phyloP scores from a whole-genome alignment of 2,113 vertebrate species.

The Fulmarus glacialis region DNA sequence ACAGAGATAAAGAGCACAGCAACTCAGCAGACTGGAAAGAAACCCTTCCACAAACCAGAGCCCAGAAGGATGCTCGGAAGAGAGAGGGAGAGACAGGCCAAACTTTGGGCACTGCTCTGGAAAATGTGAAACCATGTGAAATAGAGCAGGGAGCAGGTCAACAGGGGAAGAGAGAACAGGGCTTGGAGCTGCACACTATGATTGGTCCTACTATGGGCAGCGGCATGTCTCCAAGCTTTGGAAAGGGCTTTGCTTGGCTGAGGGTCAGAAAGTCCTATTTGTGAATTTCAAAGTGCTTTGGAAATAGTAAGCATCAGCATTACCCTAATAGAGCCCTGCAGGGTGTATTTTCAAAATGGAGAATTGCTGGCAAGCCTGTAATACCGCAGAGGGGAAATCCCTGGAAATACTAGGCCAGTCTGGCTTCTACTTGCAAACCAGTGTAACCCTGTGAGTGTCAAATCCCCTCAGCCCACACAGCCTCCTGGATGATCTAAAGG shows the following conservation, averaged over 20 bases:
- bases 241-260: not conserved
- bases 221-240: not conserved
- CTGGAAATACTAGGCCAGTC: not conserved
- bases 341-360: not conserved
- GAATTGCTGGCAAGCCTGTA: conserved; percentile 14
- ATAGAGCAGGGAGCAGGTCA: not conserved
- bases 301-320: not conserved
- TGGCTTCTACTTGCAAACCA: not conserved
- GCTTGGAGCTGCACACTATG: not conserved
- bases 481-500: not conserved
- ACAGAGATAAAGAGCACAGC: not conserved
- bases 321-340: not conserved
- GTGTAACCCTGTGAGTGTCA: not conserved
- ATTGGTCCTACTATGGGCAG: not conserved
- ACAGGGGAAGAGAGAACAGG: not conserved
- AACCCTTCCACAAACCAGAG: not conserved
- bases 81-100: not conserved
- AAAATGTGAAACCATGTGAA: not conserved
- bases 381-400: conserved; percentile 18
- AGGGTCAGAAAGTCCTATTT: not conserved
- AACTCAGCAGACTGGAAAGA: not conserved
- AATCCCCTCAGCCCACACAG: not conserved
- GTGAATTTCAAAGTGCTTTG: not conserved
- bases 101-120: not conserved
- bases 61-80: not conserved